Evolutionary conservation across 2,888 invertebrate species (phyloP).

Genomic region (Microctonus aethiopoides): DNA sequence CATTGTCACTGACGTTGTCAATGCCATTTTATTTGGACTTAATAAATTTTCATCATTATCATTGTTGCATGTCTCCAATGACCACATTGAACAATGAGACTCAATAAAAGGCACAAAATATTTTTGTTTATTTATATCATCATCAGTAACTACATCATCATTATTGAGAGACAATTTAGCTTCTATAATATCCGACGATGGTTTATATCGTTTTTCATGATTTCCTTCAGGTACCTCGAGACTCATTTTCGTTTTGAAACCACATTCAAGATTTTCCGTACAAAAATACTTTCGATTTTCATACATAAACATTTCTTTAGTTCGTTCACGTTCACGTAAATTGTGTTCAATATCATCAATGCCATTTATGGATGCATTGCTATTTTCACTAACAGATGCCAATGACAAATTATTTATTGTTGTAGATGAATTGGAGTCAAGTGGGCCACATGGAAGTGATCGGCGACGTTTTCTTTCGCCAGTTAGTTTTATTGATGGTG

Average conservation of each 20-base stretch:
- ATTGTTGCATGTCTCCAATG: neutral
- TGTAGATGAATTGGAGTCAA: conserved; percentile 27
- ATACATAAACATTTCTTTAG: conserved; percentile 18
- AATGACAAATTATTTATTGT: conserved; percentile 22
- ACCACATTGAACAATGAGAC: neutral
- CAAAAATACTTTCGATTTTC: conserved; percentile 40
- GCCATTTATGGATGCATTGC: neutral
- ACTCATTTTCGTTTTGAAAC: conserved; percentile 55
- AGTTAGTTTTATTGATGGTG: conserved; percentile 59
- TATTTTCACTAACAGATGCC: conserved; percentile 34
- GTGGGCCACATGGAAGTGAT: conserved; percentile 60
- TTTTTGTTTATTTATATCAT: conserved; percentile 27
- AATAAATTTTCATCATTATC: neutral
- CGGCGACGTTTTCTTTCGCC: conserved; percentile 63
- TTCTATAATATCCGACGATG: conserved; percentile 45
- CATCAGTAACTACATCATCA: neutral
- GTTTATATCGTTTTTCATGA: conserved; percentile 61
- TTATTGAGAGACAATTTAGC: neutral
- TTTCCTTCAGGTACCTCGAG: conserved; percentile 57
- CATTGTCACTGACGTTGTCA: neutral
- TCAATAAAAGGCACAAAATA: conserved; percentile 32
- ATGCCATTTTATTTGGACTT: neutral
- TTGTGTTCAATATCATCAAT: neutral
- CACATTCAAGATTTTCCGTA: conserved; percentile 55
- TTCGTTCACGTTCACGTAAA: conserved; percentile 13